Conservation (phyloP, 2,113 vertebrate species). For the Xenopus borealis region DNA sequence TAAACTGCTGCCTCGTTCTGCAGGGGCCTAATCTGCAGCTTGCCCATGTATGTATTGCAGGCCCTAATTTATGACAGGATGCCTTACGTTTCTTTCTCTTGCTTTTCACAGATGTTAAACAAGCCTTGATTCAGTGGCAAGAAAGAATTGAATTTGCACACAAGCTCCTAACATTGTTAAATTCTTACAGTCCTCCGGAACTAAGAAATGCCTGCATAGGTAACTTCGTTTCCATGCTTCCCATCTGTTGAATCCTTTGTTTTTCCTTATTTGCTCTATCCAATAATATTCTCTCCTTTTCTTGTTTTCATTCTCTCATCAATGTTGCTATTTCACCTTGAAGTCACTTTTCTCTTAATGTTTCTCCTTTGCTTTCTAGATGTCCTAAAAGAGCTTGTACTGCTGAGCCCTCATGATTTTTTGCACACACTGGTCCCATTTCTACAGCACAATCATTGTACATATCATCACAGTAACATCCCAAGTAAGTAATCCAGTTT, state of each 20-base stretch:
- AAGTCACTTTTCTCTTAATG: no score
- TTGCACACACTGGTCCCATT: slow-evolving; percentile 97
- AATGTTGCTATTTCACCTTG: no score
- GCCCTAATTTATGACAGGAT: no score
- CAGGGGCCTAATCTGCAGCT: no score
- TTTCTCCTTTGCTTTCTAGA: slow-evolving; percentile 70
- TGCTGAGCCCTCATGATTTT: slow-evolving; percentile 97
- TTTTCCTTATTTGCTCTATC: no score
- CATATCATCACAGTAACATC: slow-evolving; percentile 98
- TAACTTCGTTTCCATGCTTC: slow-evolving; percentile 55
- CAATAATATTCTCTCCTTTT: not conserved
- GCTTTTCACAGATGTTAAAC: slow-evolving; percentile 89
- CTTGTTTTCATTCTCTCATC: not conserved
- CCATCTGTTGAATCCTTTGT: no score
- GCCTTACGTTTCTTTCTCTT: not conserved
- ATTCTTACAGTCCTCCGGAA: slow-evolving; percentile 96
- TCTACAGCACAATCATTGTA: slow-evolving; percentile 98
- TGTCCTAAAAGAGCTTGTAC: slow-evolving; percentile 95
- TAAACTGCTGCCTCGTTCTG: no score
- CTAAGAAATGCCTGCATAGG: slow-evolving; percentile 92
- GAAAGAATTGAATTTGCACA: slow-evolving; percentile 98
- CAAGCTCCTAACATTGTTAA: slow-evolving; percentile 97
- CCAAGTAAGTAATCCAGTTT: slow-evolving; percentile 77
- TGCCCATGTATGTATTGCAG: no score
- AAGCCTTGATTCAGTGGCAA: slow-evolving; percentile 98